phyloP scores from a whole-genome alignment of 2,888 invertebrate genomes.

The Carabus problematicus region DNA sequence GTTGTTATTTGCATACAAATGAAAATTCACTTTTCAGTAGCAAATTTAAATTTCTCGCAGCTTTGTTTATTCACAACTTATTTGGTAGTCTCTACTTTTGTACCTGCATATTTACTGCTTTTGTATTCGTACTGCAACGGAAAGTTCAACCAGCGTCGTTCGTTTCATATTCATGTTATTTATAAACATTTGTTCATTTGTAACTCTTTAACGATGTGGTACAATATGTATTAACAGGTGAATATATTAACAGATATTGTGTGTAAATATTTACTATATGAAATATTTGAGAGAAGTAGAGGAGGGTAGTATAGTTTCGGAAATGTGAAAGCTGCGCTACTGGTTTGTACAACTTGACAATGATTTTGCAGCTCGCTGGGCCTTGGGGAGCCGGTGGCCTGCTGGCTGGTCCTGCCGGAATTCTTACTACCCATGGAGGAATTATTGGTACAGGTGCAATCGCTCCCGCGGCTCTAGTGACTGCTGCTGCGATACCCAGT shows the following conservation, averaged over 20 bases:
- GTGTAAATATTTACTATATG: too few relatives aligned
- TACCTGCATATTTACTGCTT: not conserved
- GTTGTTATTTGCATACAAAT: slow-evolving; percentile 33
- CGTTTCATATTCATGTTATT: too few relatives aligned
- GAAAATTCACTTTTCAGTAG: slow-evolving; percentile 32
- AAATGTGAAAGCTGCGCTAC: too few relatives aligned
- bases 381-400: not conserved
- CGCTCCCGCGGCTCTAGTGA: slow-evolving; percentile 26
- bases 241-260: too few relatives aligned
- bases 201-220: too few relatives aligned
- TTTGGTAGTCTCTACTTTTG: not conserved
- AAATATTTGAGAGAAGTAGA: too few relatives aligned
- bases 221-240: too few relatives aligned
- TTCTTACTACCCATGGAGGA: slow-evolving; percentile 12
- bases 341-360: not conserved
- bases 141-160: too few relatives aligned
- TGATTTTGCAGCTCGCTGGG: slow-evolving; percentile 1
- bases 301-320: too few relatives aligned
- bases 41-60: slow-evolving; percentile 28
- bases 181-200: too few relatives aligned
- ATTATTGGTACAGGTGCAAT: slow-evolving; percentile 37
- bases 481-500: slow-evolving; percentile 26
- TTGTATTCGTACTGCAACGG: not conserved
- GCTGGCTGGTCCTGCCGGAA: not conserved
- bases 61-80: slow-evolving; percentile 27